A percentile compares a stretch with the other conserved stretches of the same genome.
These are phyloP conservation scores for Tortricodes alternella DNA, from an alignment of 2,888 invertebrate species.

Conservation along the genomic window DNA sequence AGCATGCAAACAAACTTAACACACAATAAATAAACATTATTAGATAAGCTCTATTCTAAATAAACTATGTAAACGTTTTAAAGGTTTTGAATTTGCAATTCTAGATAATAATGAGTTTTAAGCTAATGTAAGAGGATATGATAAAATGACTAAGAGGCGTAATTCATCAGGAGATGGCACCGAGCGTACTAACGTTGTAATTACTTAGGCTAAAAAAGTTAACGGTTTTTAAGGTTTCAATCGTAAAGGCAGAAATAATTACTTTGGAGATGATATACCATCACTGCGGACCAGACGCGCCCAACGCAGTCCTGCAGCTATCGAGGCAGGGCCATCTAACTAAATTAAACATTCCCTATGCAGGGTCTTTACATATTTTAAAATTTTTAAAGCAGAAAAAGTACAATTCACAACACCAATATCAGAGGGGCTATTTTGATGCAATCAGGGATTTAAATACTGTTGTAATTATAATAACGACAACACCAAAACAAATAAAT, in stretches of 20 bases:
- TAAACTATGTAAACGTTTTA: constrained; percentile 43
- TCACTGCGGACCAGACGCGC: constrained; percentile 67
- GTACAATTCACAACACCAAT: constrained; percentile 77
- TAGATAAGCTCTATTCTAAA: constrained; percentile 64
- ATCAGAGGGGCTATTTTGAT: constrained; percentile 76
- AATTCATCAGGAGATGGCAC: constrained; percentile 48
- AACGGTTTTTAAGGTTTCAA: constrained; percentile 48
- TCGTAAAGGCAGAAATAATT: constrained; percentile 51
- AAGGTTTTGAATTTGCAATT: constrained; percentile 48
- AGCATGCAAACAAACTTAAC: constrained; percentile 45
- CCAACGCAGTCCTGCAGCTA: constrained; percentile 66
- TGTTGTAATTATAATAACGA: constrained; percentile 61
- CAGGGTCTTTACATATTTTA: constrained; percentile 61
- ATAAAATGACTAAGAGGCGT: constrained; percentile 50
- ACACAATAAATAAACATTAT: constrained; percentile 47
- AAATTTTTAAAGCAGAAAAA: constrained; percentile 61
- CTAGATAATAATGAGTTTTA: constrained; percentile 49
- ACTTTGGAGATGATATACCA: constrained; percentile 61
- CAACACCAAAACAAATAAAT: constrained; percentile 78
- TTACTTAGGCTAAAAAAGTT: constrained; percentile 49
- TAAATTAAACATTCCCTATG: constrained; percentile 69
- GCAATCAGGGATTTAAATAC: constrained; percentile 68
- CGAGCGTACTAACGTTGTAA: constrained; percentile 55
- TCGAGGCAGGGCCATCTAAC: constrained; percentile 75
- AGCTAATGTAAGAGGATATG: constrained; percentile 56